These are phyloP conservation scores for Apodemus sylvaticus DNA, from an alignment of 2,113 vertebrate species.

Conservation along the genomic window DNA sequence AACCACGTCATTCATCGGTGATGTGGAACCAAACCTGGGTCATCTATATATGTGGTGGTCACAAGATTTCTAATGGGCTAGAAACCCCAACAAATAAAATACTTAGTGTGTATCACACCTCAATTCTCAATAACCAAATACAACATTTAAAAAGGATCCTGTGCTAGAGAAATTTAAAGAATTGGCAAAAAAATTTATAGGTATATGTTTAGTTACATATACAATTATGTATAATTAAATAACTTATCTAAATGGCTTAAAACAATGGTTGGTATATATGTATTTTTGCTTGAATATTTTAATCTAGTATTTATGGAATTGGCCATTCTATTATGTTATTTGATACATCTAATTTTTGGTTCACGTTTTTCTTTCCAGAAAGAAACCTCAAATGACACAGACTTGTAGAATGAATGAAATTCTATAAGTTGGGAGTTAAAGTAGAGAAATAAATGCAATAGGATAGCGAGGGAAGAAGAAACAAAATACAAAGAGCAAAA, in stretches of 20 bases:
- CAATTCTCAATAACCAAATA: not conserved
- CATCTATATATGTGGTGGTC: not conserved
- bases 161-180: constrained; percentile 15
- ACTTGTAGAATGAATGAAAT: constrained; percentile 55
- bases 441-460: constrained; percentile 36
- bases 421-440: constrained; percentile 21
- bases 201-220: not conserved
- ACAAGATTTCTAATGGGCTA: constrained; percentile 45
- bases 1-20: constrained; percentile 64
- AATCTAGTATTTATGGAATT: not conserved
- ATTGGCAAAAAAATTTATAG: not conserved
- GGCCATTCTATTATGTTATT: constrained; percentile 29
- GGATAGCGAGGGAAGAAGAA: not conserved
- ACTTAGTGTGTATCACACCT: not conserved
- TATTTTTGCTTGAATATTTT: not conserved
- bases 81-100: constrained; percentile 38
- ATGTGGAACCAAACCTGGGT: constrained; percentile 56
- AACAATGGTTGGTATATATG: not conserved
- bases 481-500: constrained; percentile 41
- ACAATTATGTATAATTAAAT: constrained; percentile 8
- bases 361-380: constrained; percentile 3
- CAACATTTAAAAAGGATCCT: not conserved
- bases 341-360: not conserved
- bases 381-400: constrained; percentile 31
- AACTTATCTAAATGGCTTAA: not conserved